Evolutionary conservation across 1,140 invertebrate genomes (phyloP), one percentile per base, ranked within the genome.

Genomic region (Helicoverpa zea): DNA sequence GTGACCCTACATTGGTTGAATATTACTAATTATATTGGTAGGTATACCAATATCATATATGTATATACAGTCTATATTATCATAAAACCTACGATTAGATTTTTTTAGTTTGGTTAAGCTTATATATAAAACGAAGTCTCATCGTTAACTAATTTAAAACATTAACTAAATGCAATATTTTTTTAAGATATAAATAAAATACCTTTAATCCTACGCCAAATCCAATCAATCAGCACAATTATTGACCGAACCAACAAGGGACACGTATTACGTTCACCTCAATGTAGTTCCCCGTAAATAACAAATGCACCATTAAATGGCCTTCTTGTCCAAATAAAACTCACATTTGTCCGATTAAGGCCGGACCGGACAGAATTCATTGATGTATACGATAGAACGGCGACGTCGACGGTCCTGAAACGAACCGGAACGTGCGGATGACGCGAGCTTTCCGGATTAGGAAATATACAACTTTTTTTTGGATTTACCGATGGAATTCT

Each of bases 291-390:
- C 11, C 54, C 16, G 61, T 76, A 76, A 76, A 51, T 51, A 76
- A 76, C 56, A 30, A 76, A 76, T 76, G 58, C 58, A 63, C 58
- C 75, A 73, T 73, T 73, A 76, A 76, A 76, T 76, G 47, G 47
- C 23, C 61, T 66, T 51, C 30, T 73, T 73, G 52, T 73, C 77
- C 77, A 68, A 58, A 79, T 79, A 79, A 79, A 79, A 70, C 18
- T 64, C 64, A 81, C 63, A 83, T 78, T 81, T 83, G 82, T 75
- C 77, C 63, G 66, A 43, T 52, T 51, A 35, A 63, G 47, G 54
- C 68, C 68, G 79, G 79, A 43, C 54, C 68, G 72, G 70, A 64
- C 49, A 73, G 18, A 64, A 70, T 59, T 80, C 70, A 80, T 80
- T 73, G 79, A 78, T 56, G 49, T 66, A 52, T 54, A 54, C 73